Base-by-base conservation (phyloP, 2,113 vertebrate genomes). In the Cisticola juncidis region DNA sequence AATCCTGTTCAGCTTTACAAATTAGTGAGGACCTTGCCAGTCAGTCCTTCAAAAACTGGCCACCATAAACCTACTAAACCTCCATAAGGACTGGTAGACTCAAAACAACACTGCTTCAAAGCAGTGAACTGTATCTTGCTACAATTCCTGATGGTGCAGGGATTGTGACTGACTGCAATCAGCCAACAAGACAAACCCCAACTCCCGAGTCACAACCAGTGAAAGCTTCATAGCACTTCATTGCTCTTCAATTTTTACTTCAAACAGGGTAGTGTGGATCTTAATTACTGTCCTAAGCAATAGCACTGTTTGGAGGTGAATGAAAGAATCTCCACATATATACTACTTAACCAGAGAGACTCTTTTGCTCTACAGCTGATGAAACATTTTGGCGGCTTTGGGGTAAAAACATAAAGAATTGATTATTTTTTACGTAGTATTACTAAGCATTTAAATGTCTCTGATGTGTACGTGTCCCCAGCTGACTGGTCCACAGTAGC, bases 351-450 rank as follows among this genome's bases (percentile, higher is more conserved):
- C 19, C 22, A 29, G 9, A 14, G 20, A 87, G 35, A 72, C 88
- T 8, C n/a, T 85, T 93, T 48, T 58, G 53, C 21, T 42, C 25
- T 58, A 42, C 70, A 48, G 61, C 48, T 45, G 36, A 7, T 45
- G 65, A 93, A 64, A 9, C 22, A 56, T 42, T 90, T 80, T 31
- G 45, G 18, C 2, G 5, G 28, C 28, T 45, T 54, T 35, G 16
- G 50, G 44, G 60, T 50, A 69, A 68, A 93, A 42, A 42, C 6
- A 18, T 33, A 15, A 91, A 86, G 58, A 42, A 80, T 0, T 42
- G 51, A 71, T 91, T 90, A 69, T 77, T 92, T 88, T 70, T 79
- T 35, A 38, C 47, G 68, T 17, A 80, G 17, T 16, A 58, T 42
- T 61, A 77, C 58, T 57, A 88, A 45, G 31, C 35, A 86, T 42